Evolutionary conservation across 2,888 invertebrate genomes (phyloP).

Genomic region (Baronia brevicornis): DNA sequence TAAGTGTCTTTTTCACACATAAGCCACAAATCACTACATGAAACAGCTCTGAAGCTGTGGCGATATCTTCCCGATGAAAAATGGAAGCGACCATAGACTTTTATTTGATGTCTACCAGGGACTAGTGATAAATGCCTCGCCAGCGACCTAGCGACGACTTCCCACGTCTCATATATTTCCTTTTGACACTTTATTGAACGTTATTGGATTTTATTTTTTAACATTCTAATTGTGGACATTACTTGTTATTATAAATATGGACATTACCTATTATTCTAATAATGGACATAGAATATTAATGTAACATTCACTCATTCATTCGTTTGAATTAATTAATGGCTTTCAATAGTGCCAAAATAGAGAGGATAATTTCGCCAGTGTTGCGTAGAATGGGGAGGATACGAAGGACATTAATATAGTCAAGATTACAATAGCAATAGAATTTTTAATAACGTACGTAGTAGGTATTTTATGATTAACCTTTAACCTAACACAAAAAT

Average conservation of each 20-base stretch:
- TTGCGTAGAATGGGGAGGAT: no score
- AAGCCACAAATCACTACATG: constrained; percentile 12
- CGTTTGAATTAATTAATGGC: no score
- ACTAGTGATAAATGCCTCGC: constrained; percentile 34
- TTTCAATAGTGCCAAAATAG: no score
- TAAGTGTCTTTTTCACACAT: not conserved
- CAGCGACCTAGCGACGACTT: constrained; percentile 19
- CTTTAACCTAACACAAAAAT: no score
- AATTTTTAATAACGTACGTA: no score
- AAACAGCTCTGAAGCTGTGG: constrained; percentile 4
- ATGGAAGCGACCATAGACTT: constrained; percentile 37
- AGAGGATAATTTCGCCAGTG: no score
- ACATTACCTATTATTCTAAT: no score
- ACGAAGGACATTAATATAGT: no score
- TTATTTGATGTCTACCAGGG: constrained; percentile 46
- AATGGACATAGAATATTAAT: no score
- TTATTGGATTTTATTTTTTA: not conserved
- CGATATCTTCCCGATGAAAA: constrained; percentile 30
- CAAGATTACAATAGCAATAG: no score
- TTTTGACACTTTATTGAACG: constrained; percentile 3
- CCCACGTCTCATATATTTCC: constrained; percentile 9
- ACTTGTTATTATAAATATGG: not conserved
- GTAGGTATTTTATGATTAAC: no score
- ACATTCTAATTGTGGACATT: not conserved
- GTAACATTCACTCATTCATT: no score